Evolutionary conservation across 53 echinoderm and acorn worm species (phyloP).

Genomic region (Astropecten irregularis): DNA sequence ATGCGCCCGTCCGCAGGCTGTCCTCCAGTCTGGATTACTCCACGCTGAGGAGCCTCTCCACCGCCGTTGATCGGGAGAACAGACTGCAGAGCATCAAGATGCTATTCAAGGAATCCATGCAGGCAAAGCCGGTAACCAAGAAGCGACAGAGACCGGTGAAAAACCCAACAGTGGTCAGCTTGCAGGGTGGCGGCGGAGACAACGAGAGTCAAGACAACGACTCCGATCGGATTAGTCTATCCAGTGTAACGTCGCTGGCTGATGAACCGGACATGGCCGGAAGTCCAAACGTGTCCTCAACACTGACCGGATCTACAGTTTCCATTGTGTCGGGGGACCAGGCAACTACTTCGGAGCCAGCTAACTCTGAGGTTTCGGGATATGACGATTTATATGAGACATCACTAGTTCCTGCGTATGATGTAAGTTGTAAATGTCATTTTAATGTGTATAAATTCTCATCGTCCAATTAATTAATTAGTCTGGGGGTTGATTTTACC

Average conservation of each 20-base stretch:
- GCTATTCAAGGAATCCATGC: conserved; percentile 74
- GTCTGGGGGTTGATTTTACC: too few species aligned
- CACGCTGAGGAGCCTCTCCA: conserved; percentile 63
- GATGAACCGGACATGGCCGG: conserved; percentile 65
- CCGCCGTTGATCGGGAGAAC: conserved; percentile 67
- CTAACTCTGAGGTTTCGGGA: conserved; percentile 35
- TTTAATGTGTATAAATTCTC: too few species aligned
- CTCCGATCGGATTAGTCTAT: conserved; percentile 82
- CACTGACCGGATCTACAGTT: conserved; percentile 12
- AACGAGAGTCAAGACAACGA: conserved; percentile 38
- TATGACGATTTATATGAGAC: conserved; percentile 80
- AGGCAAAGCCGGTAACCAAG: conserved; percentile 39
- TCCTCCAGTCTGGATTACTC: conserved; percentile 88
- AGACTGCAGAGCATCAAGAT: conserved; percentile 72
- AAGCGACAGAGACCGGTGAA: neutral
- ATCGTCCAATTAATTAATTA: too few species aligned
- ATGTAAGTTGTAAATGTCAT: conserved; percentile 66
- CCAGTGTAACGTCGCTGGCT: conserved; percentile 71
- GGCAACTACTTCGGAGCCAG: conserved; percentile 17
- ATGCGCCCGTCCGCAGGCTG: conserved; percentile 66
- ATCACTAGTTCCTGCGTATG: conserved; percentile 68
- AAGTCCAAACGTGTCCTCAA: neutral
- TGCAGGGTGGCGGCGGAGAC: conserved; percentile 8
- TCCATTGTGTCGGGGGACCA: conserved; percentile 16
- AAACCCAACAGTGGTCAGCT: neutral